Conservation (phyloP, 2,888 invertebrate species). For the Archaeoteleia sp. region DNA sequence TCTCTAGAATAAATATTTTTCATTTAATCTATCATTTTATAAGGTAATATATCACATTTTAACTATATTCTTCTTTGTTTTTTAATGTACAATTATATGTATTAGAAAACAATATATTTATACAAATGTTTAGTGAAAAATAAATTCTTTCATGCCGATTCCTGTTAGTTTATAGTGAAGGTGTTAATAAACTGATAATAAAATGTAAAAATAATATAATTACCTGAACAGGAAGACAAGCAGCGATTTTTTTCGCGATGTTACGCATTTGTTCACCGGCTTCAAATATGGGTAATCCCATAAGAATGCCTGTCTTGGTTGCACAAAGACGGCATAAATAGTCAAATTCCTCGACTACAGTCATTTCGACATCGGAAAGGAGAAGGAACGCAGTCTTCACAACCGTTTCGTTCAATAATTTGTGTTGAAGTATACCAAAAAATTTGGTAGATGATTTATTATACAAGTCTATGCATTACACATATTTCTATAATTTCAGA, state of each 20-base stretch:
- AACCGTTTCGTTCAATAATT: not conserved
- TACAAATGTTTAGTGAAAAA: no score
- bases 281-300: conserved; percentile 75
- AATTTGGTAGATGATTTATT: not conserved
- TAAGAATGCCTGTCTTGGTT: conserved; percentile 72
- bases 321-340: conserved; percentile 75
- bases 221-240: conserved; percentile 78
- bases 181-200: conserved; percentile 3
- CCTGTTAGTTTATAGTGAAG: no score
- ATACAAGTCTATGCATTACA: conserved; percentile 6
- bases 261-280: conserved; percentile 76
- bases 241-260: conserved; percentile 78
- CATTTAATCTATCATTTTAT: no score
- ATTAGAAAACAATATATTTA: no score
- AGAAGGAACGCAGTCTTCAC: no score
- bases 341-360: conserved; percentile 69
- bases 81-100: no score
- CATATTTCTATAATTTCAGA: not conserved
- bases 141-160: no score
- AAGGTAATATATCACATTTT: no score
- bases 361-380: conserved; percentile 19
- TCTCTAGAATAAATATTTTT: no score
- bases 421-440: no score
- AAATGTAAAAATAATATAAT: conserved; percentile 30
- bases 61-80: no score